A percentile compares a stretch with the other conserved stretches of the same genome.
These are phyloP conservation scores for Atta cephalotes DNA, from an alignment of 1,140 invertebrate species.

Conservation along the genomic window DNA sequence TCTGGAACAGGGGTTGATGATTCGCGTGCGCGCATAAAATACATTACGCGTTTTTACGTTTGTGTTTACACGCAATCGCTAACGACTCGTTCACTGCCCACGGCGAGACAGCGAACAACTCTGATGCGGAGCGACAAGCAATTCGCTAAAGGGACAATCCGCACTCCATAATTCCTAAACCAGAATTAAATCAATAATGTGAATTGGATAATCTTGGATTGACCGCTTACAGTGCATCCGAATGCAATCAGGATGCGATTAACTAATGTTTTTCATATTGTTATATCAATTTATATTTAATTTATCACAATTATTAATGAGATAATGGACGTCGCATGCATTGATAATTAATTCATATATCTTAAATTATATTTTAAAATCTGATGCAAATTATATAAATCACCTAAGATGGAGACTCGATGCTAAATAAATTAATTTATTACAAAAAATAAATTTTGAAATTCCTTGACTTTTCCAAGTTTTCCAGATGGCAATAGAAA, in stretches of 20 bases:
- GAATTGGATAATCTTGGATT: conserved; percentile 7
- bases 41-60: conserved; percentile 71
- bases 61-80: conserved; percentile 69
- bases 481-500: no score
- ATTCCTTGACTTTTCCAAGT: no score
- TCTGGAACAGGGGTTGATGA: conserved; percentile 22
- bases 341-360: no score
- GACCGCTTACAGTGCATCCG: not conserved
- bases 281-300: not conserved
- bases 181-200: not conserved
- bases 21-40: conserved; percentile 67
- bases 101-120: not conserved
- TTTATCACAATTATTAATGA: not conserved
- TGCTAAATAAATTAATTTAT: no score
- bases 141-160: not conserved
- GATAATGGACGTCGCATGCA: not conserved
- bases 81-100: conserved; percentile 39
- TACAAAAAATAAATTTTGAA: no score
- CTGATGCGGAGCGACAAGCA: not conserved
- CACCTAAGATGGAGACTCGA: no score
- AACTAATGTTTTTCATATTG: not conserved
- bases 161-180: conserved; percentile 3
- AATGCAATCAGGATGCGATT: not conserved
- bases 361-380: no score
- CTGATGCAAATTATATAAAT: no score